Base-by-base conservation (phyloP, 2,888 invertebrate species). In the Cheilosia urbana region DNA sequence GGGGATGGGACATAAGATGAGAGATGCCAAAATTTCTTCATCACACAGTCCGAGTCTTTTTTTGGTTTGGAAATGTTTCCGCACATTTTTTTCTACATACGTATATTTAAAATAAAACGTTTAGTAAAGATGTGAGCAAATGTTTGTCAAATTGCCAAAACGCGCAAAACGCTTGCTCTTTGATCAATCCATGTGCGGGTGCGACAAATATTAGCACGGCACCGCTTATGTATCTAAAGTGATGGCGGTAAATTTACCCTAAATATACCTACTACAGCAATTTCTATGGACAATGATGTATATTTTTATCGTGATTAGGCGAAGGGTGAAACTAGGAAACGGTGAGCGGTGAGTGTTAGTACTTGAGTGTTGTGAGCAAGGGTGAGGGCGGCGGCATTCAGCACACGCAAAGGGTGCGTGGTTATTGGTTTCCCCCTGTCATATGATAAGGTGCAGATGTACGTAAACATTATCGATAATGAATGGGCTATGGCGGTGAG, bases 101-200 rank as follows among this genome's bases (percentile, higher is more conserved):
- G 37, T 37, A 65, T 80, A 75, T 65, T 84, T 65, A 75, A 80
- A 80, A 80, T 84, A 80, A 73, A 62, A 71, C 30, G 51, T 15
- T 63, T 57, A 13, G 34, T 21, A 51, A 69, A 60, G 51, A 42
- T 75, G 51, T 21, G 37, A 68, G 66, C 37, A 40, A 81, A 72
- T 72, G 69, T 24, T 72, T 85, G 85, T 85, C 85, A 85, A 62
- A 72, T 58, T 77, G 85, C 82, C 82, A 83, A 77, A 77, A 82
- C 58, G 76, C 76, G 63, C 75, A 76, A 76, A 40, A 60, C 24
- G 71, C 65, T 84, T 21, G 63, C 58, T 84, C 60, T 71, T 71
- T 53, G 69, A 76, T 80, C 69, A 81, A 62, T 62, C 37, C 60
- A 68, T 71, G 65, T 66, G 75, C 62, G 68, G 63, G 15, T 65